A percentile compares a stretch with the other conserved stretches of the same genome.
phyloP scores from a whole-genome alignment of 2,113 vertebrate genomes.

The Cepphus grylle region DNA sequence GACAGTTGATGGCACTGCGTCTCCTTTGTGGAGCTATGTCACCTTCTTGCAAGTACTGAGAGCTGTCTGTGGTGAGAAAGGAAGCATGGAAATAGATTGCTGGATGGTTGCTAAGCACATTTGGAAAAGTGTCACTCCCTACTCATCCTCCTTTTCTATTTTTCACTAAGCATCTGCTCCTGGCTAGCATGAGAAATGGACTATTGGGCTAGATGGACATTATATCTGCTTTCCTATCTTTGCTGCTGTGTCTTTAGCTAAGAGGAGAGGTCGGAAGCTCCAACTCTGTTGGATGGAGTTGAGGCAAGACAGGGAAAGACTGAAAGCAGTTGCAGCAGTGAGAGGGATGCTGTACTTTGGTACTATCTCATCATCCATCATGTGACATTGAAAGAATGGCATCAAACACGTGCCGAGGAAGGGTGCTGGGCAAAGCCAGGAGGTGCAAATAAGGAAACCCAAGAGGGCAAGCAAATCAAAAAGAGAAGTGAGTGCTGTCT shows the following conservation, averaged over 20 bases:
- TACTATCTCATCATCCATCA: neutral
- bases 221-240: neutral
- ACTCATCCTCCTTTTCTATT: neutral
- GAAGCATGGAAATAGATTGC: neutral
- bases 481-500: neutral
- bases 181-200: neutral
- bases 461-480: neutral
- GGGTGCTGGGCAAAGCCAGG: neutral
- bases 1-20: constrained; percentile 79
- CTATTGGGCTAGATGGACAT: neutral
- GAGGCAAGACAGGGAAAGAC: neutral
- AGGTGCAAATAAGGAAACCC: neutral
- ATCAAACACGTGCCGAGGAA: neutral
- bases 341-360: neutral
- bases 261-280: neutral
- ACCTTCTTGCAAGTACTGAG: constrained; percentile 63
- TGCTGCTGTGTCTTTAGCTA: neutral
- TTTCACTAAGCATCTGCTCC: neutral
- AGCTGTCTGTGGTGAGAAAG: constrained; percentile 10
- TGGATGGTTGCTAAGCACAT: neutral
- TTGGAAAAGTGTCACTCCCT: neutral
- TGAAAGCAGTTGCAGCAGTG: neutral
- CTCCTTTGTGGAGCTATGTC: constrained; percentile 73
- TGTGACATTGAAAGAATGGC: neutral
- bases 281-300: neutral